Evolutionary conservation across 2,113 vertebrate genomes (phyloP).

Genomic region (Nymphicus hollandicus): DNA sequence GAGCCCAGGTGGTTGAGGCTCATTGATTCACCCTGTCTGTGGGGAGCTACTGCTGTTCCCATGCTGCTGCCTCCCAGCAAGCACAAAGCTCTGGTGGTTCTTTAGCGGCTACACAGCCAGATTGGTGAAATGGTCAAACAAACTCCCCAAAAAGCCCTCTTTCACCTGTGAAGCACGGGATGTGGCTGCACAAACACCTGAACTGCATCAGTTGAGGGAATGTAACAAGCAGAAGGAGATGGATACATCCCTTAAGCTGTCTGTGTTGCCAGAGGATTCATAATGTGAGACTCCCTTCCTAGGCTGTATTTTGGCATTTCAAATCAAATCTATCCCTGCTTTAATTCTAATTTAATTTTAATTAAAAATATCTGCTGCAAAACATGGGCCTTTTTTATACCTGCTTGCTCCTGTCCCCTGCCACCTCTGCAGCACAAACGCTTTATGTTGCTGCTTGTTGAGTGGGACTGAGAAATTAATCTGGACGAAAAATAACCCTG

Average conservation of each 20-base stretch:
- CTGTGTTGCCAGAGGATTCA: neutral
- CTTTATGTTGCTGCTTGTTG: neutral
- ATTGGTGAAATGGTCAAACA: neutral
- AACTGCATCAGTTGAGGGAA: neutral
- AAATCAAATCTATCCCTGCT: neutral
- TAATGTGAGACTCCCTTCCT: neutral
- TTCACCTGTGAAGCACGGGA: neutral
- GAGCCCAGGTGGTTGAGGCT: fast-evolving
- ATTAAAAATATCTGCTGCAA: neutral
- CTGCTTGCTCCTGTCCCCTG: neutral
- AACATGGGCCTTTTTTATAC: neutral
- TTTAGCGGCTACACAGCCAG: neutral
- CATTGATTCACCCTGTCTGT: neutral
- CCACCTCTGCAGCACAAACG: neutral
- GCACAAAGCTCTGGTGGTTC: neutral
- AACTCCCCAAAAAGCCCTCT: neutral
- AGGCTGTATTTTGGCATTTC: neutral
- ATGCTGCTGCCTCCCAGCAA: neutral
- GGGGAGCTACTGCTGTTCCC: neutral
- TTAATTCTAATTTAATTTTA: too few relatives aligned
- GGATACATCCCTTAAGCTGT: neutral
- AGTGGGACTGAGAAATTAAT: neutral
- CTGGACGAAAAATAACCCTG: neutral
- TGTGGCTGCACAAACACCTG: neutral
- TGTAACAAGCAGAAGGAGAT: neutral